Evolutionary conservation across 2,113 vertebrate genomes (phyloP).

Genomic region (Origma solitaria): DNA sequence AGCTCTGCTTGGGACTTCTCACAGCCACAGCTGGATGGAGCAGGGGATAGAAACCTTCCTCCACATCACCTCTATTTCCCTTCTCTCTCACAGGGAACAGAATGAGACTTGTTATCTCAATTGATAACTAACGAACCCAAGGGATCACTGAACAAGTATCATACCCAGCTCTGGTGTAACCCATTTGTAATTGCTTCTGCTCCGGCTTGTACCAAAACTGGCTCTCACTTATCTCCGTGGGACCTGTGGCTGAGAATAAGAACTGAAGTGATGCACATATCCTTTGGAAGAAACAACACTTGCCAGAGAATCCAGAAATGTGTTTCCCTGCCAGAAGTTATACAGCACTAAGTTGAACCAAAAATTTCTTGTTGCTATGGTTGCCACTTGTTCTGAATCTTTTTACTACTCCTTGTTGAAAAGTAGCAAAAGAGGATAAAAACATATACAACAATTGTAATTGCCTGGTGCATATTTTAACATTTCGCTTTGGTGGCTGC

Average conservation of each 20-base stretch:
- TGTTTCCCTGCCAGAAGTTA: slow-evolving; percentile 6
- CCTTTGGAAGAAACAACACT: neutral
- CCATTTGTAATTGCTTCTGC: neutral
- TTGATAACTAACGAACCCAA: neutral
- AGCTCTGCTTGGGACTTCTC: neutral
- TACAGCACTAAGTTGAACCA: neutral
- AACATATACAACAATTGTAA: slow-evolving; percentile 9
- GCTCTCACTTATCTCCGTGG: rapidly evolving
- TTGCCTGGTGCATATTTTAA: slow-evolving; percentile 37
- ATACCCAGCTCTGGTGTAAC: neutral
- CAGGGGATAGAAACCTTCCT: neutral
- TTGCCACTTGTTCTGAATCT: slow-evolving; percentile 37
- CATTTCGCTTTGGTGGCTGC: neutral
- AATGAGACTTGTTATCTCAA: neutral
- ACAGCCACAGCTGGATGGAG: neutral
- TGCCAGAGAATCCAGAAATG: slow-evolving; percentile 8
- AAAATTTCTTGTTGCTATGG: slow-evolving; percentile 48
- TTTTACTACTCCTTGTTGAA: slow-evolving; percentile 11
- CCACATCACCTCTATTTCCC: neutral
- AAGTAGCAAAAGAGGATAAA: slow-evolving; percentile 18
- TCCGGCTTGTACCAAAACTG: neutral
- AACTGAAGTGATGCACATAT: neutral
- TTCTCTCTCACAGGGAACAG: neutral
- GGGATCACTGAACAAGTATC: neutral
- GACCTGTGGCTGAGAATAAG: neutral